Base-by-base conservation (phyloP, 2,888 invertebrate species). In the Glaucopsyche alexis region DNA sequence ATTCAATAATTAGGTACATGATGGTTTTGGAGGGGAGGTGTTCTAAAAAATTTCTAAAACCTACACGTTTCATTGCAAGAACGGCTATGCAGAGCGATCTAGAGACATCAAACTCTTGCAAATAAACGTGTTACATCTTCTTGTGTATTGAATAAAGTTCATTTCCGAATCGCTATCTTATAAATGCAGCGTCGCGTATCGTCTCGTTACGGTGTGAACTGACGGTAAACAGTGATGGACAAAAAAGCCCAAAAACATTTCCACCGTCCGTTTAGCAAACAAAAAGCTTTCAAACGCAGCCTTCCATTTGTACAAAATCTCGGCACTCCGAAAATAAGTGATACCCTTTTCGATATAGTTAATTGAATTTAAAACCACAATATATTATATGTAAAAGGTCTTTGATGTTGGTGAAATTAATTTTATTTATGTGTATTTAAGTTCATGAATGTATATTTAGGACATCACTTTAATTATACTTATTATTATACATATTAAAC, bases 241-340 rank as follows among this genome's bases (percentile, higher is more conserved):
- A 19, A 65, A 65, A 60, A 65, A 40, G 38, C 64, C 40, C 40
- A 69, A 69, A 69, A 69, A 69, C 49, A 69, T 69, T 69, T 69
- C 47, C 47, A 45, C 45, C 42, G 42, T 72, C 50, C 40, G 66
- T 11, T 78, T 71, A 75, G 79, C 82, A 84, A 86, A 87, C 83
- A 87, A 86, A 83, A 77, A 81, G 79, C 78, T 80, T 78, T 80
- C 78, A 73, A 76, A 82, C 80, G 80, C 82, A 84, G 80, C 80
- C 81, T 81, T 81, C 80, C 84, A 84, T 84, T 85, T 84, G 81
- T 81, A 80, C 80, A 73, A 81, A 83, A 81, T 80, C 79, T 84
- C 81, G n/a, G 42, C 50, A 66, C 67, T 72, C 52, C 52, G 72
- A 72, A 64, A 66, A 52, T 52, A 50, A 72, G 66, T 19, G 66